These are phyloP conservation scores for Heliconius eleuchia DNA, from an alignment of 1,140 invertebrate species.

Conservation along the genomic window DNA sequence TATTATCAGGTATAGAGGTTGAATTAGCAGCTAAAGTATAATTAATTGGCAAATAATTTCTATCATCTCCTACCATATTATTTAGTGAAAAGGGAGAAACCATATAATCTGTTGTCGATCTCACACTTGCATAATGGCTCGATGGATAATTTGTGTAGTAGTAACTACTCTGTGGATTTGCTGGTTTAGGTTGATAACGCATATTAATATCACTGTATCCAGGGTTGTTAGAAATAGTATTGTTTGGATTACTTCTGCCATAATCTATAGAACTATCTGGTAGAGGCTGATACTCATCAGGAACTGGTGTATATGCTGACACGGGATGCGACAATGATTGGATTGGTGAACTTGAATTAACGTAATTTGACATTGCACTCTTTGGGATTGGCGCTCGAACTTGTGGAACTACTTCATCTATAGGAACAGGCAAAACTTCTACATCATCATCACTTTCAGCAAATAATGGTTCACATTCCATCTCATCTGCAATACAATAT, in stretches of 20 bases:
- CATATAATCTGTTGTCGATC: slow-evolving; percentile 50
- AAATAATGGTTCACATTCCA: slow-evolving; percentile 79
- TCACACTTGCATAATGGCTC: slow-evolving; percentile 45
- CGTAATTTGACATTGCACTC: slow-evolving; percentile 65
- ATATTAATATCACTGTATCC: slow-evolving; percentile 61
- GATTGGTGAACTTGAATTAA: slow-evolving; percentile 68
- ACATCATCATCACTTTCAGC: slow-evolving; percentile 80
- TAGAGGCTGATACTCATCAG: slow-evolving; percentile 74
- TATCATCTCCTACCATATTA: slow-evolving; percentile 58
- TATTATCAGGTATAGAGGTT: slow-evolving; percentile 44
- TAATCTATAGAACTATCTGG: slow-evolving; percentile 72
- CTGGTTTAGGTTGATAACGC: slow-evolving; percentile 68
- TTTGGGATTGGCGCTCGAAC: slow-evolving; percentile 52
- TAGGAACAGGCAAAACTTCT: slow-evolving; percentile 63
- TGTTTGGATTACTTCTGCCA: slow-evolving; percentile 49
- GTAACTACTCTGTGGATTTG: slow-evolving; percentile 50
- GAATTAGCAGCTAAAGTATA: slow-evolving; percentile 52
- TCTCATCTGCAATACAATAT: slow-evolving; percentile 67
- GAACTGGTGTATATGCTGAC: slow-evolving; percentile 65
- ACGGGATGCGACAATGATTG: slow-evolving; percentile 56
- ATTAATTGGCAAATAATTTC: slow-evolving; percentile 54
- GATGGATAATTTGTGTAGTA: slow-evolving; percentile 58
- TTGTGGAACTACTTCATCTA: slow-evolving; percentile 43
- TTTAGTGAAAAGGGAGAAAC: slow-evolving; percentile 51
- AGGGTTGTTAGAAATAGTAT: slow-evolving; percentile 46